Evolutionary conservation across 1,140 invertebrate species (phyloP).

Genomic region (Hestina assimilis): DNA sequence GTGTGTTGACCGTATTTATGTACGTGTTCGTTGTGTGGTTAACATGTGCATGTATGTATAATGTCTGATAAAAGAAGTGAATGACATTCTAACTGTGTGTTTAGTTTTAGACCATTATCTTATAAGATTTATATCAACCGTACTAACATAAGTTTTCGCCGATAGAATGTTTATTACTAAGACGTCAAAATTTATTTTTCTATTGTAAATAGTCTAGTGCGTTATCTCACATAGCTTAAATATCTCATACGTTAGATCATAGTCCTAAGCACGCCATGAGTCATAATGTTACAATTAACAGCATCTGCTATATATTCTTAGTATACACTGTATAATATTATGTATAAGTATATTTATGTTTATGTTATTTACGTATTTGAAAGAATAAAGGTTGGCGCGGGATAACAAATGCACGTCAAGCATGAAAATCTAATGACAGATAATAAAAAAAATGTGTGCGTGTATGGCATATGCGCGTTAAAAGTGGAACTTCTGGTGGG

Average conservation of each 20-base stretch:
- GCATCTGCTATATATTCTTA: neutral
- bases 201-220: neutral
- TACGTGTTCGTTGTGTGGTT: constrained; percentile 15
- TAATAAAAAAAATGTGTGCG: neutral
- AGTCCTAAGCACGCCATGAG: constrained; percentile 3
- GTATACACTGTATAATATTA: constrained; percentile 3
- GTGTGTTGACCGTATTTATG: constrained; percentile 10
- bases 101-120: constrained; percentile 18
- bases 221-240: neutral
- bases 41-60: constrained; percentile 44
- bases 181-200: neutral
- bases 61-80: constrained; percentile 50
- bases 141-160: constrained; percentile 19
- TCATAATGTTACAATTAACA: constrained; percentile 2
- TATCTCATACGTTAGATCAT: constrained; percentile 9
- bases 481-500: too few relatives aligned
- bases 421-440: too few relatives aligned
- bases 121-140: neutral
- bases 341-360: neutral
- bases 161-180: neutral
- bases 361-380: constrained; percentile 8
- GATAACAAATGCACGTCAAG: neutral
- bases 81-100: constrained; percentile 40
- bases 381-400: constrained; percentile 5
- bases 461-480: neutral